Evolutionary conservation across 2,888 invertebrate species (phyloP), one percentile per base, ranked within the genome.

Genomic region (Pyrochroa serraticornis): DNA sequence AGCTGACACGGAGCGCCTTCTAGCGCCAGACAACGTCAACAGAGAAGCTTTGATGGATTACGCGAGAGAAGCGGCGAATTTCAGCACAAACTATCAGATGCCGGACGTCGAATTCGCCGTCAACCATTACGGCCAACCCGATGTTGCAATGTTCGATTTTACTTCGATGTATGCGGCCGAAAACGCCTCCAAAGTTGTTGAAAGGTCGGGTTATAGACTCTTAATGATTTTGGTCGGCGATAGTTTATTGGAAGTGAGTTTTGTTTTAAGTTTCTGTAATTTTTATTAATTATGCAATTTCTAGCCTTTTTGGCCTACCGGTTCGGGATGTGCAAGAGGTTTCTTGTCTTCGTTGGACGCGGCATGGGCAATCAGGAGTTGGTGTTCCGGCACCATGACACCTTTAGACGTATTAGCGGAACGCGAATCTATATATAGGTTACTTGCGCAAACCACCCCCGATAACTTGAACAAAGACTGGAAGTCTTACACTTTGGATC

Each of bases 81-180:
- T 95, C 81, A 92, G 95, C 12, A 97, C 96, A 0, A 88, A 91
- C 75, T 90, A 90, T 71, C 89, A 91, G 71, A 85, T 95, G 83
- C 90, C 93, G 47, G 85, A 91, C 72, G 82, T 91, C 67, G 96
- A 97, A 79, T 99, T 97, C 80, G 97, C 98, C 0, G 91, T 97
- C 8, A 99, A 99, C 82, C 97, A 97, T 80, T 96, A 95, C 77
- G 96, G 96, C 0, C 94, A 95, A 77, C 94, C 97, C 0, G 98
- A 99, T 79, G 95, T 98, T 1, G 96, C 97, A 38, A 92, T 98
- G 87, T 99, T 99, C 79, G 99, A 99, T 81, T 99, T 99, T 78
- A 99, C 99, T 0, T 96, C 96, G 0, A 95, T 99, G 93, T 98
- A 94, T 80, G 94, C 95, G 0, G 95, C 98, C 0, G 96, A 97